Evolutionary conservation across 2,888 invertebrate genomes (phyloP), one percentile per base, ranked within the genome.

Genomic region (Drosophila bunnanda): DNA sequence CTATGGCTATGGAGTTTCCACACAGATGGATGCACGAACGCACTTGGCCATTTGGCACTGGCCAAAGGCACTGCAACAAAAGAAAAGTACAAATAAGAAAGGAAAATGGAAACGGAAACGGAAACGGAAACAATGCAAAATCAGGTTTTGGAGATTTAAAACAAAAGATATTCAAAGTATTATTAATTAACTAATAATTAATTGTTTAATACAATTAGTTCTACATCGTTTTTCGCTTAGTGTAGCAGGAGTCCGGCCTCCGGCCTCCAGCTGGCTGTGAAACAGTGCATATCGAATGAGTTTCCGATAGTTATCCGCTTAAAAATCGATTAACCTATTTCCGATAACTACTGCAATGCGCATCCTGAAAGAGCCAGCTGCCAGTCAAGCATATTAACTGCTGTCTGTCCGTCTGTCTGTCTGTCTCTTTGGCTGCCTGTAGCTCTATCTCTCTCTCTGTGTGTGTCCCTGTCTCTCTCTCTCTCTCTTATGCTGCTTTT

Each of bases 251-350:
- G 36, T 15, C 44, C 30, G 32, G 13, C 25, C 25, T 25, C 25
- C 13, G 55, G 30, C 54, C 69, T 67, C 56, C 66, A 69, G 54
- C 70, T 70, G 67, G 38, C 57, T 82, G 83, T 77, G 84, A 82
- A 89, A 80, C 90, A 89, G 87, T 83, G 89, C 89, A 80, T 90
- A 87, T 86, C 86, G 87, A 80, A 90, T 85, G 87, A 80, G 88
- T 82, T 90, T 90, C 86, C 89, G 85, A 89, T 88, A 88, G 90
- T 80, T 75, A 86, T 90, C 85, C 88, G 86, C 87, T 90, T 91
- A 87, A 90, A 90, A 91, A 89, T 90, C 91, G 91, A 90, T 91
- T 90, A 91, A 91, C 90, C 90, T 82, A 91, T 90, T 90, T 91
- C 89, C 90, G 90, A 91, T 90, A 89, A 88, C 89, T 80, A 87